Base-by-base conservation (phyloP, 2,113 vertebrate genomes). In the Alligator sinensis region DNA sequence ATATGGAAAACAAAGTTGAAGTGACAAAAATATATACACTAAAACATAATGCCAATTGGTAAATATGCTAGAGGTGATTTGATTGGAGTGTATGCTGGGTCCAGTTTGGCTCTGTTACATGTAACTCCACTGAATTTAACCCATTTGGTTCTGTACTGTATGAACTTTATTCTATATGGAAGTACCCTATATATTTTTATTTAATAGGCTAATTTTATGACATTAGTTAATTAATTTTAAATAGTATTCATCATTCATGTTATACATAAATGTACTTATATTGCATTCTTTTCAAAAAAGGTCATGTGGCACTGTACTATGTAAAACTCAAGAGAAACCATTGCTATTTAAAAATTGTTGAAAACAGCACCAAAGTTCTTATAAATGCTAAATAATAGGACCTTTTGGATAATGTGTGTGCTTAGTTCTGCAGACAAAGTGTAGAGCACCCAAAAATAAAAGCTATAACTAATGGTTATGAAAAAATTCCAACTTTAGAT, bases 1-100 rank as follows among this genome's bases (percentile, higher is more conserved):
- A 95, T 92, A 79, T 68, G 75, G 93, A 95, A 97, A 96, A 89
- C 83, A 89, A 91, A 96, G 92, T 92, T 94, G 77, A 96, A 93
- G 87, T 92, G 91, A 92, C 91, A 95, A 96, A 95, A 96, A 94
- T 88, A 89, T n/a, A 82, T 92, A 80, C 80, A 27, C 57, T 94
- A 83, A 91, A 92, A 94, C 30, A 11, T 61, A 88, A 88, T 81
- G 61, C 75, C 60, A 74, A 77, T 83, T 77, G 90, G 57, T 82
- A 70, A 72, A 92, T 92, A 90, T 90, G 77, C 30, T 47, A 47
- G 47, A 85, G 88, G 58, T 91, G 78, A 89, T 95, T 92, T 91
- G 90, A 78, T 88, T 84, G 79, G n/a, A 86, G 25, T 82, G 47
- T 81, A 68, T 77, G 8, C 27, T 81, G 28, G 6, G 76, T 74